A percentile compares a stretch with the other conserved stretches of the same genome.
Conservation (phyloP, 2,797 vertebrate species). For the Aulostomus chinensis region DNA sequence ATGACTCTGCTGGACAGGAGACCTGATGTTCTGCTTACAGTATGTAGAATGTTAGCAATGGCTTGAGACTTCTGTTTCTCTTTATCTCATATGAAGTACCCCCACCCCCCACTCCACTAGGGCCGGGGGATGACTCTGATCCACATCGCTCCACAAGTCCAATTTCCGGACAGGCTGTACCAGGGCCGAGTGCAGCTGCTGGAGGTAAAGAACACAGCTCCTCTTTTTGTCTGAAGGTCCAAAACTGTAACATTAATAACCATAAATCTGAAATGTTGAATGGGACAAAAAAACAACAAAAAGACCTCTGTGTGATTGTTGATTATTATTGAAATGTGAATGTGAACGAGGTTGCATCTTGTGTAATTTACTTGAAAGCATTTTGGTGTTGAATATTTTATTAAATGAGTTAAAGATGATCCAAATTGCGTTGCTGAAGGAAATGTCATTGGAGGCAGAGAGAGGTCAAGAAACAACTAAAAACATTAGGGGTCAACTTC, state of each 20-base stretch:
- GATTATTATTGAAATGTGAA: too few species aligned
- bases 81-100: too few species aligned
- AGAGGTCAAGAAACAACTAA: too few species aligned
- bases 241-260: too few species aligned
- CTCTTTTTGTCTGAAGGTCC: too few species aligned
- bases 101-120: slow-evolving; percentile 57
- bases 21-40: slow-evolving; percentile 85
- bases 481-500: neutral
- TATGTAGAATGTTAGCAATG: slow-evolving; percentile 73
- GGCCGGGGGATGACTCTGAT: slow-evolving; percentile 82
- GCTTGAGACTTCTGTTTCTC: neutral
- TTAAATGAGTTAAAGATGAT: too few species aligned
- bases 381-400: too few species aligned
- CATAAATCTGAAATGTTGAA: neutral
- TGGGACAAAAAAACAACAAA: neutral
- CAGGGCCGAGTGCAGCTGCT: slow-evolving; percentile 85
- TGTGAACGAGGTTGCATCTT: too few species aligned
- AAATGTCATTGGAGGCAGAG: too few species aligned
- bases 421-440: too few species aligned
- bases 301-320: too few species aligned
- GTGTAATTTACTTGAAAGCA: too few species aligned
- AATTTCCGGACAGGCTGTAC: slow-evolving; percentile 85
- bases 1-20: slow-evolving; percentile 86
- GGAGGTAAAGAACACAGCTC: slow-evolving; percentile 83
- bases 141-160: slow-evolving; percentile 78